These are phyloP conservation scores for Rhabdornis inornatus DNA, from an alignment of 2,113 vertebrate genomes.

Conservation along the genomic window DNA sequence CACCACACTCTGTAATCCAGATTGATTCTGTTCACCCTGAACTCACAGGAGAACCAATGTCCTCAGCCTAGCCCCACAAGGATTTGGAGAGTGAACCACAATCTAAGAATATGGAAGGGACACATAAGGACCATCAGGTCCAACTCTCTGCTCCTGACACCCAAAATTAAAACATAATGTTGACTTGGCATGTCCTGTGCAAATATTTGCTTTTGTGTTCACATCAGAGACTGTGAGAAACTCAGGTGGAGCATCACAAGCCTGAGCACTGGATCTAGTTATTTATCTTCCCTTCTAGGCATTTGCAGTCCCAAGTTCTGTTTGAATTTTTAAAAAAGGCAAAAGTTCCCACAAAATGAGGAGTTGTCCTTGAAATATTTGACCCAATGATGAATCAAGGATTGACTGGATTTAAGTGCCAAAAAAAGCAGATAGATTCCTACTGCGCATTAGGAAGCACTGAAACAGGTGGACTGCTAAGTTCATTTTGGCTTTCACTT, in stretches of 20 bases:
- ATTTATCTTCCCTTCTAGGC: background rate
- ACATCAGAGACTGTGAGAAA: background rate
- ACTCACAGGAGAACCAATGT: background rate
- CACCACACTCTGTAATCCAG: background rate
- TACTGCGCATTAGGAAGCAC: background rate
- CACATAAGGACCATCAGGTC: background rate
- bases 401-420: background rate
- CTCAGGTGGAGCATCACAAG: background rate
- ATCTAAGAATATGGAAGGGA: background rate
- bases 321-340: background rate
- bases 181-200: background rate
- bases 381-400: background rate
- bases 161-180: background rate
- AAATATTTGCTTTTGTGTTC: background rate
- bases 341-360: background rate
- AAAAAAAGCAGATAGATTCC: background rate
- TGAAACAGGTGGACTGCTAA: background rate
- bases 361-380: background rate
- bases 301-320: background rate
- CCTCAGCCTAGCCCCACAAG: rapidly evolving
- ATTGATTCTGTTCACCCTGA: background rate
- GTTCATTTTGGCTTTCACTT: background rate
- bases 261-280: background rate
- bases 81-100: background rate
- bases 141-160: background rate